A percentile compares a stretch with the other conserved stretches of the same genome.
Conservation (phyloP, 2,888 invertebrate genomes). For the Machimus atricapillus region DNA sequence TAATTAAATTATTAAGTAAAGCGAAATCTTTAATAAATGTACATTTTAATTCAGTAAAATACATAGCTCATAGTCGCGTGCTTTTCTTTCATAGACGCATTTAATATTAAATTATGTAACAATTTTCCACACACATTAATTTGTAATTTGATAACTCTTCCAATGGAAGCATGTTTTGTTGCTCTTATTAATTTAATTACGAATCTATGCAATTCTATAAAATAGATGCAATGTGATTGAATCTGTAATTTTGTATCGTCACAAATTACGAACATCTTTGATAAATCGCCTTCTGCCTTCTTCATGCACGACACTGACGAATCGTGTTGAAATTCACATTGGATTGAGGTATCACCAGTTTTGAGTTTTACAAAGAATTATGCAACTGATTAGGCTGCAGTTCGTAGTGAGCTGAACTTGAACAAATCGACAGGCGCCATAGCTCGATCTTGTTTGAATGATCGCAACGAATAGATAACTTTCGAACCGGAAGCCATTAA, state of each 20-base stretch:
- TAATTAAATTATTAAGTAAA: background rate
- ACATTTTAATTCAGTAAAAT: background rate
- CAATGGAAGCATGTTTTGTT: background rate
- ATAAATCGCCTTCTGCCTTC: background rate
- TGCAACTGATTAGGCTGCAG: background rate
- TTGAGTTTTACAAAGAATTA: background rate
- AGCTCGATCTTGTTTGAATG: background rate
- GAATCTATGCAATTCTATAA: background rate
- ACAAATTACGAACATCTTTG: background rate
- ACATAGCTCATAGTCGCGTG: background rate
- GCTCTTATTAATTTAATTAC: background rate
- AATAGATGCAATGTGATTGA: background rate
- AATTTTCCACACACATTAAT: background rate
- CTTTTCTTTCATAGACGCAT: background rate
- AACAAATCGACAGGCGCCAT: background rate
- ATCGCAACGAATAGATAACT: background rate
- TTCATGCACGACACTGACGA: background rate
- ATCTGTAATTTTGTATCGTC: background rate
- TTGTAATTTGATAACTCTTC: background rate
- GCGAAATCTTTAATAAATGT: too few species aligned
- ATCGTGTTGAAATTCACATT: background rate
- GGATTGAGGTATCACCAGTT: background rate
- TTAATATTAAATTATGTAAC: background rate
- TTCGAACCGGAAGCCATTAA: background rate
- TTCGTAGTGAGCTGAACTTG: background rate